phyloP scores from a whole-genome alignment of 2,797 vertebrate species.

The Eremophila alpestris region DNA sequence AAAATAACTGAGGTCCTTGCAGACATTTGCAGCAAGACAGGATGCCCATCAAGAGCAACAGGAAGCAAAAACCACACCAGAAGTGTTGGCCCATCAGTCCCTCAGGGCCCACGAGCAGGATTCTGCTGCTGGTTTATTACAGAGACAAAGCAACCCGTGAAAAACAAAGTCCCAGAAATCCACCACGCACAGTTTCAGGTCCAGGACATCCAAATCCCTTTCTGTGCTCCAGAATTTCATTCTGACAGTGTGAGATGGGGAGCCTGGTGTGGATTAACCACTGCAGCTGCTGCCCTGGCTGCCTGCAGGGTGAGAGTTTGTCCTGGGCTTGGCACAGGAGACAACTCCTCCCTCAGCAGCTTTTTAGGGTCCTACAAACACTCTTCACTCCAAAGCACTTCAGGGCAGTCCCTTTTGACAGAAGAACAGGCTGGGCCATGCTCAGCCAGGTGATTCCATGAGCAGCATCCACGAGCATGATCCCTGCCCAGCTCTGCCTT shows the following conservation, averaged over 20 bases:
- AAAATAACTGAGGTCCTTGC: neutral
- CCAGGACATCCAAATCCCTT: neutral
- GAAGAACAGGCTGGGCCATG: neutral
- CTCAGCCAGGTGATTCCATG: neutral
- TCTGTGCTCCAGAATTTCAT: neutral
- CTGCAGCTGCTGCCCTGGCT: neutral
- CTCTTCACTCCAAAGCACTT: constrained; percentile 19
- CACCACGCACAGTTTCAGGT: neutral
- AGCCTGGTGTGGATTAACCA: neutral
- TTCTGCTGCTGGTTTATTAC: neutral
- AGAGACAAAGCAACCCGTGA: neutral
- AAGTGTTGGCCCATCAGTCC: neutral
- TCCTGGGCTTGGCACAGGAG: neutral
- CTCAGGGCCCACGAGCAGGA: neutral
- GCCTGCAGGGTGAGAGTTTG: neutral
- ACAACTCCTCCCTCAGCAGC: neutral
- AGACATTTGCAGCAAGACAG: neutral
- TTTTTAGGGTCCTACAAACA: neutral
- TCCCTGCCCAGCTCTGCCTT: neutral
- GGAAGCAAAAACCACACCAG: neutral
- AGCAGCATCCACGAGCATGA: neutral
- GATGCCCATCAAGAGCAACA: neutral
- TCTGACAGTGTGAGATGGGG: neutral
- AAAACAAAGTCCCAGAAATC: neutral
- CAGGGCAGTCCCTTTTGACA: neutral